These are phyloP conservation scores for Callipepla squamata DNA, from an alignment of 2,113 vertebrate species.

Conservation along the genomic window DNA sequence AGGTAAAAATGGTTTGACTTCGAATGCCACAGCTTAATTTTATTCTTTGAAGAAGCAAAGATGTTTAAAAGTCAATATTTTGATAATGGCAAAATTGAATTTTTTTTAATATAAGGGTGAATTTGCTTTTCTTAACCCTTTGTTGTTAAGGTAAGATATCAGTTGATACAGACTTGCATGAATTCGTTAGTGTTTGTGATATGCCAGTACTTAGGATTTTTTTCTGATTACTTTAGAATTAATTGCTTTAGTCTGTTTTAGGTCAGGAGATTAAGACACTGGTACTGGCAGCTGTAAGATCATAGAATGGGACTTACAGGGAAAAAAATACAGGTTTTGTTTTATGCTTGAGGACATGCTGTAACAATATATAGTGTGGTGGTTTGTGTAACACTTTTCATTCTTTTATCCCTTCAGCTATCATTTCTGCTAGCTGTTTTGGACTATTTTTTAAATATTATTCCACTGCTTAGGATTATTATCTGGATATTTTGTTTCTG, in stretches of 20 bases:
- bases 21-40: neutral
- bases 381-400: neutral
- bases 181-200: neutral
- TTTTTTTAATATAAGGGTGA: neutral
- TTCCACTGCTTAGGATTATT: neutral
- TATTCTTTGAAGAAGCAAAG: neutral
- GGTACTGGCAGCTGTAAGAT: neutral
- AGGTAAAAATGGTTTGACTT: neutral
- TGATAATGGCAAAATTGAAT: neutral
- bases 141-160: neutral
- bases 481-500: neutral
- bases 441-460: neutral
- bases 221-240: neutral
- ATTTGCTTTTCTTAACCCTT: neutral
- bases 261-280: neutral
- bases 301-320: neutral
- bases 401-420: neutral
- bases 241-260: neutral
- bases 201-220: neutral
- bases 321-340: neutral
- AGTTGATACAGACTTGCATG: neutral
- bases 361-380: accelerated
- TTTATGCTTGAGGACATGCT: neutral
- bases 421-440: neutral
- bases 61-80: neutral